These are phyloP conservation scores for Solen grandis DNA, from an alignment of 1,140 invertebrate genomes.

Conservation along the genomic window DNA sequence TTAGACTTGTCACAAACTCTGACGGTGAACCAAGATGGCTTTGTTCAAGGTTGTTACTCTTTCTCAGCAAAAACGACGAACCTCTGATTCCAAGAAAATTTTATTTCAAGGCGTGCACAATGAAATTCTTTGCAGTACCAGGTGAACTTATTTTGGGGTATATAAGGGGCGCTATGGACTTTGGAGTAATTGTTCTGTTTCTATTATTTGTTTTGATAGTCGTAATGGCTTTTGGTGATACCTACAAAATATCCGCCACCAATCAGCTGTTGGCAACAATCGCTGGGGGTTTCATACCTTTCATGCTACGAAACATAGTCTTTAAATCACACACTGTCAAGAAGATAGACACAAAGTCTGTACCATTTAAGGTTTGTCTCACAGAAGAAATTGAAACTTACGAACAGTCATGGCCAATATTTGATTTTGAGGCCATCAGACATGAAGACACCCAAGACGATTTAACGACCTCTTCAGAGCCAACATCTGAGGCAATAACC, in stretches of 20 bases:
- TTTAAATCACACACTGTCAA: not conserved
- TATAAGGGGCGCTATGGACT: conserved; percentile 45
- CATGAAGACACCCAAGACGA: too few relatives aligned
- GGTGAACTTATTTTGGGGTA: conserved; percentile 58
- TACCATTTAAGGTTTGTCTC: conserved; percentile 63
- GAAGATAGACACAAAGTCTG: conserved; percentile 51
- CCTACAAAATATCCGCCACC: conserved; percentile 64
- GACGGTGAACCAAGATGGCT: conserved; percentile 49
- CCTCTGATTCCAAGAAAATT: conserved; percentile 64
- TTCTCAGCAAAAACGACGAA: conserved; percentile 60
- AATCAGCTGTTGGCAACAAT: conserved; percentile 69
- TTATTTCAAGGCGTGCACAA: conserved; percentile 61
- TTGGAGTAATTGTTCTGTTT: conserved; percentile 61
- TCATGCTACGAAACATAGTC: conserved; percentile 63
- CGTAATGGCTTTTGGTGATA: conserved; percentile 66
- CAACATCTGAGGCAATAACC: too few relatives aligned
- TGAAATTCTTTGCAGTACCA: conserved; percentile 60
- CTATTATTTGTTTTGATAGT: conserved; percentile 65
- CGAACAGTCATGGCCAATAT: conserved; percentile 65
- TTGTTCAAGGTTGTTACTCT: conserved; percentile 56
- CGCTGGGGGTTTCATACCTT: conserved; percentile 67
- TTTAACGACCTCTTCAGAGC: too few relatives aligned
- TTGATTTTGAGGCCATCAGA: conserved; percentile 58
- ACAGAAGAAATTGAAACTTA: conserved; percentile 56
- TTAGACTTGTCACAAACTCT: not conserved